These are phyloP conservation scores for Scopus umbretta DNA, from an alignment of 2,113 vertebrate species.

Conservation along the genomic window DNA sequence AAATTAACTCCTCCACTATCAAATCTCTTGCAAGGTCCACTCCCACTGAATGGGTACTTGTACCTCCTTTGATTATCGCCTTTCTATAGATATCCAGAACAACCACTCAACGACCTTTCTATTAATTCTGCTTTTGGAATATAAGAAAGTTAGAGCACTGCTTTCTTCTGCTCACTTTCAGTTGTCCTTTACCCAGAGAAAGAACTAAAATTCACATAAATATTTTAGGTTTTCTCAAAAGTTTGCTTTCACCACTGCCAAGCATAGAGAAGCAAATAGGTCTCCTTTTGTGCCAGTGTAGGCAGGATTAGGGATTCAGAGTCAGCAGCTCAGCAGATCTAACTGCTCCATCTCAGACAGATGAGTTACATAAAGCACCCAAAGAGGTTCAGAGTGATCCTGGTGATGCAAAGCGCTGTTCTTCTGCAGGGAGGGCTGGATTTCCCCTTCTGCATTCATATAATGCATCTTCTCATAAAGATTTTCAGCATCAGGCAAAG, in stretches of 20 bases:
- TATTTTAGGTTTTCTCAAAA: background rate
- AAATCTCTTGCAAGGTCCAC: slow-evolving; percentile 79
- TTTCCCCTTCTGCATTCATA: background rate
- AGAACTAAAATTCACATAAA: background rate
- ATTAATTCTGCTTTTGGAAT: slow-evolving; percentile 60
- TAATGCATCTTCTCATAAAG: background rate
- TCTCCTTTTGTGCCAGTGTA: background rate
- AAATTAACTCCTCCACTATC: slow-evolving; percentile 92
- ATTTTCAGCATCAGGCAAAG: background rate
- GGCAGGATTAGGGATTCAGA: background rate
- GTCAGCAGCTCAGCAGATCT: background rate
- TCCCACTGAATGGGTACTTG: slow-evolving; percentile 77
- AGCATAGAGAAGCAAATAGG: background rate
- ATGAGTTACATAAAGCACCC: background rate
- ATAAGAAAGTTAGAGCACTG: slow-evolving; percentile 1
- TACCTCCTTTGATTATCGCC: slow-evolving; percentile 83
- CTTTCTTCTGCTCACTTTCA: slow-evolving; percentile 45
- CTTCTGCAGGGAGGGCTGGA: background rate
- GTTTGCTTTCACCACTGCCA: background rate
- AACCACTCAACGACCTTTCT: slow-evolving; percentile 81
- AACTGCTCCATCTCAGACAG: background rate
- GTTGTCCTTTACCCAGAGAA: slow-evolving; percentile 32
- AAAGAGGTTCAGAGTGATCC: background rate
- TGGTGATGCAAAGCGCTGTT: background rate
- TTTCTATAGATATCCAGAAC: slow-evolving; percentile 76